phyloP scores from a whole-genome alignment of 2,797 vertebrate species.

The Bradypodion pumilum region DNA sequence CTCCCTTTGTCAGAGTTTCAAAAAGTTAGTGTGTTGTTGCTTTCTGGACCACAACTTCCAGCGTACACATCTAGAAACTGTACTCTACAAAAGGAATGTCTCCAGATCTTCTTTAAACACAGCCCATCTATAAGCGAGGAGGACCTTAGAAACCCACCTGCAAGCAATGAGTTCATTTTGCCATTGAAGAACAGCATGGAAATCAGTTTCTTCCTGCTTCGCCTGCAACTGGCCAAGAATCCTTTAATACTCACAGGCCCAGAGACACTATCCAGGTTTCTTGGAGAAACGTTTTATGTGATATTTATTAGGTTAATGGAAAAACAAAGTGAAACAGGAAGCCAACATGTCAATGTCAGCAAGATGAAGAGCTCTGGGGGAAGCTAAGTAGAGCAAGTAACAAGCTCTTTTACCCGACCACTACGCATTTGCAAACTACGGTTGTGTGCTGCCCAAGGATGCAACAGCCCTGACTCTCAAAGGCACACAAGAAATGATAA shows the following conservation, averaged over 20 bases:
- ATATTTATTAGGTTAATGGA: neutral
- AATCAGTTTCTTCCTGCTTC: neutral
- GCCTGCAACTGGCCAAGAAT: neutral
- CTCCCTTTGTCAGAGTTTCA: neutral
- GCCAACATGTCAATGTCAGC: neutral
- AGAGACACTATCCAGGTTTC: neutral
- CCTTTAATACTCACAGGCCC: neutral
- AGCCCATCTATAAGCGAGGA: too few relatives aligned
- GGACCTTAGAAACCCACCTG: too few relatives aligned
- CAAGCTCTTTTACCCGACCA: neutral
- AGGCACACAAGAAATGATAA: neutral
- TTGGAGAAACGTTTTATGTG: neutral
- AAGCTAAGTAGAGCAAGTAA: neutral
- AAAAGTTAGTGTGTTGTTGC: neutral
- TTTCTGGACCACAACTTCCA: neutral
- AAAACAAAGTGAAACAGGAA: slow-evolving; percentile 8
- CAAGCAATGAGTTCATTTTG: neutral
- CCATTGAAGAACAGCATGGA: neutral
- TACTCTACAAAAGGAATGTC: too few relatives aligned
- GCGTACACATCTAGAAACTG: neutral
- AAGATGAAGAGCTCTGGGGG: neutral
- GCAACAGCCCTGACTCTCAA: neutral
- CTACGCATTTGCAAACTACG: neutral
- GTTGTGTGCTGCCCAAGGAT: neutral
- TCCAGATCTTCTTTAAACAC: too few relatives aligned